Conservation (phyloP, 2,888 invertebrate species). For the Nephrotoma guestfalica region DNA sequence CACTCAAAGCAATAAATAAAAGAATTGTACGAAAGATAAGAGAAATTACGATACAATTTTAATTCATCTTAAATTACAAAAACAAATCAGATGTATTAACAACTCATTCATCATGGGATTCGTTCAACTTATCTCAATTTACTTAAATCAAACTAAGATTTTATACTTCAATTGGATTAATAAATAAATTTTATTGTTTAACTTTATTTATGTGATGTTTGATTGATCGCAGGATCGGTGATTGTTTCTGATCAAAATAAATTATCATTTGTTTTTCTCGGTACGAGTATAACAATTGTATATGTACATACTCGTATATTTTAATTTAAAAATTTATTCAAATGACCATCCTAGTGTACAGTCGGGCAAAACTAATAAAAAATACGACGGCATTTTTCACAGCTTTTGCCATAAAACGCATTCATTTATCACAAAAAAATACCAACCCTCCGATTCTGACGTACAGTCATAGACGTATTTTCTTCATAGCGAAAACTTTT, state of each 20-base stretch:
- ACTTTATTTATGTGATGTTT: background rate
- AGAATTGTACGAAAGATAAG: background rate
- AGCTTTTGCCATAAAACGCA: no score
- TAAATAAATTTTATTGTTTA: background rate
- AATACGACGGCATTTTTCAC: no score
- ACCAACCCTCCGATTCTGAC: no score
- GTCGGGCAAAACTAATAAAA: no score
- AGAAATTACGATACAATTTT: background rate
- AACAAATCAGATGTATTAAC: background rate
- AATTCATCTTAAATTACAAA: background rate
- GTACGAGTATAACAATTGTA: no score
- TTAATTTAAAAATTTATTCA: no score
- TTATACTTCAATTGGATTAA: background rate
- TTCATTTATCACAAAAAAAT: no score
- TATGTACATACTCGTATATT: no score
- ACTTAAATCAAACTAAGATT: background rate
- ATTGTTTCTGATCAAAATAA: background rate
- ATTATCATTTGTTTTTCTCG: background rate
- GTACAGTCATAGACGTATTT: no score
- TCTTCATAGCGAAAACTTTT: no score
- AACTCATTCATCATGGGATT: no score
- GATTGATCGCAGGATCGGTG: background rate
- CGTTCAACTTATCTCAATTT: background rate
- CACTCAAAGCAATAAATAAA: background rate
- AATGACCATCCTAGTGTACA: no score